phyloP scores from a whole-genome alignment of 2,888 invertebrate genomes.

The Pyrocoelia pectoralis region DNA sequence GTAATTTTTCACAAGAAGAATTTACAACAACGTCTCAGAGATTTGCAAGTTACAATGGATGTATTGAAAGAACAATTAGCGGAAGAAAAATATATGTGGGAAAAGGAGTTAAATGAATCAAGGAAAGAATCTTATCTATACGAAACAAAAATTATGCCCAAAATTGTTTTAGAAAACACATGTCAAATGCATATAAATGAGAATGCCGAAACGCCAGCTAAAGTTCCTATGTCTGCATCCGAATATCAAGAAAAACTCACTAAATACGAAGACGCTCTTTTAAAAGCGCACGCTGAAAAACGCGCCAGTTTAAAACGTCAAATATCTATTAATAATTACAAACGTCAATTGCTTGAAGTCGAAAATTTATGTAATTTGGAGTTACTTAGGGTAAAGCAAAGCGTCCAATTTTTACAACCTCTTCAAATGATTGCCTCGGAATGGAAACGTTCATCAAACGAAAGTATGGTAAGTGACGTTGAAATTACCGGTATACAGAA shows the following conservation, averaged over 20 bases:
- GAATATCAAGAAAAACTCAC: slow-evolving; percentile 52
- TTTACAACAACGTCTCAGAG: slow-evolving; percentile 49
- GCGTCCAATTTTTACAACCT: slow-evolving; percentile 54
- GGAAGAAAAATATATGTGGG: slow-evolving; percentile 54
- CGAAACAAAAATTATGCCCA: not conserved
- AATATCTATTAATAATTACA: slow-evolving; percentile 55
- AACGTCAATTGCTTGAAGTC: slow-evolving; percentile 55
- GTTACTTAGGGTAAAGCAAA: slow-evolving; percentile 55
- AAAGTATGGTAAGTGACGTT: slow-evolving; percentile 21
- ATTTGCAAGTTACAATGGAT: slow-evolving; percentile 49
- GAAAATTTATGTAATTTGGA: slow-evolving; percentile 60
- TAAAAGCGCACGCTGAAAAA: slow-evolving; percentile 52
- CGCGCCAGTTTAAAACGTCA: slow-evolving; percentile 50
- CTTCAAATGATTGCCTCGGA: slow-evolving; percentile 55
- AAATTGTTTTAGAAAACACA: not conserved
- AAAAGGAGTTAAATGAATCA: slow-evolving; percentile 51
- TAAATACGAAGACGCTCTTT: slow-evolving; percentile 51
- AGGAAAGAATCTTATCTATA: not conserved
- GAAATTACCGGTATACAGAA: slow-evolving; percentile 25
- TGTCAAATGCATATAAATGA: not conserved
- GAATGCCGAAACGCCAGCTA: not conserved
- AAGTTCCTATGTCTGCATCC: slow-evolving; percentile 38
- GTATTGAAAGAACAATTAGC: slow-evolving; percentile 49
- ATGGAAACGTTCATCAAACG: slow-evolving; percentile 46
- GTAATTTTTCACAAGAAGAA: slow-evolving; percentile 36